Percentiles rank a stretch among this genome's conserved stretches.
phyloP scores from a whole-genome alignment of 1,140 invertebrate species.

The Odontomachus brunneus region DNA sequence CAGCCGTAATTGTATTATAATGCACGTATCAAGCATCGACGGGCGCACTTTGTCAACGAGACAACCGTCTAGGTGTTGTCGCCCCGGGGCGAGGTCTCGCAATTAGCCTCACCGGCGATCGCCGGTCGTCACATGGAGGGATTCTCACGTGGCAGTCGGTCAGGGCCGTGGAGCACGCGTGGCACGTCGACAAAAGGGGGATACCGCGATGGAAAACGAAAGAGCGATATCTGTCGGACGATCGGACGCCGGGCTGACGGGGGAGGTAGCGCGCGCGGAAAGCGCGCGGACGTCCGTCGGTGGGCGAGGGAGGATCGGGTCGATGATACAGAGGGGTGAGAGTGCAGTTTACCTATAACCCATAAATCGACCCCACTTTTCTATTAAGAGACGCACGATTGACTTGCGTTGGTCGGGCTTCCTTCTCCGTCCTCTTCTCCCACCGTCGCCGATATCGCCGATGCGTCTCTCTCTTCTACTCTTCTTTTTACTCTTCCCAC shows the following conservation, averaged over 20 bases:
- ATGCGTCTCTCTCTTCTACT: slow-evolving; percentile 36
- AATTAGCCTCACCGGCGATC: slow-evolving; percentile 47
- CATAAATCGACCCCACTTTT: slow-evolving; percentile 85
- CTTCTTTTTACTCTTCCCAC: slow-evolving; percentile 58
- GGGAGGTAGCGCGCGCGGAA: slow-evolving; percentile 51
- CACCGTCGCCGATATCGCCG: slow-evolving; percentile 63
- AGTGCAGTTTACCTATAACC: slow-evolving; percentile 83
- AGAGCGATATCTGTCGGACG: slow-evolving; percentile 78
- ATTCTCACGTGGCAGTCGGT: slow-evolving; percentile 74
- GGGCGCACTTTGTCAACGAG: background rate
- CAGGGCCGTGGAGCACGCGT: slow-evolving; percentile 69
- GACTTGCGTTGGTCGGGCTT: slow-evolving; percentile 82
- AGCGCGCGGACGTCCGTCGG: slow-evolving; percentile 51
- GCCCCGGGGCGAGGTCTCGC: background rate
- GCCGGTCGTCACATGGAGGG: slow-evolving; percentile 61
- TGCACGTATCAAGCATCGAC: background rate
- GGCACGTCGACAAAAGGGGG: slow-evolving; percentile 63
- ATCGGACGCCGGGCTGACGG: slow-evolving; percentile 61
- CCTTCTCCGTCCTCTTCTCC: slow-evolving; percentile 68
- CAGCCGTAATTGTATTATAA: background rate
- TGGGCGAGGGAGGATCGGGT: slow-evolving; percentile 46
- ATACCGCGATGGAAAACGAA: slow-evolving; percentile 75
- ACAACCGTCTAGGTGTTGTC: slow-evolving; percentile 26
- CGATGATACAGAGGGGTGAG: slow-evolving; percentile 69
- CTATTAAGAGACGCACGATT: slow-evolving; percentile 85